A percentile compares a stretch with the other conserved stretches of the same genome.
These are phyloP conservation scores for Papilio polyxenes DNA, from an alignment of 1,140 invertebrate species.

Conservation along the genomic window DNA sequence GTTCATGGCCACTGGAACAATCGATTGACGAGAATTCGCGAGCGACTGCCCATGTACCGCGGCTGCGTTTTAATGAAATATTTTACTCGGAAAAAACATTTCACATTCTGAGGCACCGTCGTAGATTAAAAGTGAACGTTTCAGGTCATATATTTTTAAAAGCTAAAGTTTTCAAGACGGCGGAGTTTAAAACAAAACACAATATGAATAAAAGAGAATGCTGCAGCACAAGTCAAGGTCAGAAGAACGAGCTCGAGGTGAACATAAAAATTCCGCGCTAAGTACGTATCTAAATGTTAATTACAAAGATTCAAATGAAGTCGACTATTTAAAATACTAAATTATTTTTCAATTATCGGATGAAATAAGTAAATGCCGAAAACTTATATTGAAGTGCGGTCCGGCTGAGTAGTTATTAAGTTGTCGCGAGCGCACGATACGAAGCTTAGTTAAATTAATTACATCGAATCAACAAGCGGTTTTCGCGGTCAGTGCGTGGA, in stretches of 20 bases:
- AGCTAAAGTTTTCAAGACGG: not conserved
- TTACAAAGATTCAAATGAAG: not conserved
- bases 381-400: conserved; percentile 41
- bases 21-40: conserved; percentile 65
- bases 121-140: conserved; percentile 5
- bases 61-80: conserved; percentile 34
- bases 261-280: not conserved
- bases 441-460: conserved; percentile 69
- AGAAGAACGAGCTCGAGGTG: not conserved
- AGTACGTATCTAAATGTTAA: not conserved
- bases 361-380: conserved; percentile 37
- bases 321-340: not conserved
- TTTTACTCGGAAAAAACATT: conserved; percentile 17
- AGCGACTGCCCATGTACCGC: conserved; percentile 45
- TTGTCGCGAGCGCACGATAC: conserved; percentile 55
- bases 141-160: not conserved
- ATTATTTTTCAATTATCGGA: conserved; percentile 34
- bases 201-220: conserved; percentile 22
- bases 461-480: conserved; percentile 64
- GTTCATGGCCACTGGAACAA: conserved; percentile 74
- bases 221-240: conserved; percentile 8
- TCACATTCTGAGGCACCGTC: not conserved
- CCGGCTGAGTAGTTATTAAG: conserved; percentile 58
- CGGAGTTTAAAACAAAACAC: not conserved
- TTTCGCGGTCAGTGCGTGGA: conserved; percentile 62